Evolutionary conservation across 2,113 vertebrate species (phyloP), one percentile per base, ranked within the genome.

Genomic region (Phocoena sinus): DNA sequence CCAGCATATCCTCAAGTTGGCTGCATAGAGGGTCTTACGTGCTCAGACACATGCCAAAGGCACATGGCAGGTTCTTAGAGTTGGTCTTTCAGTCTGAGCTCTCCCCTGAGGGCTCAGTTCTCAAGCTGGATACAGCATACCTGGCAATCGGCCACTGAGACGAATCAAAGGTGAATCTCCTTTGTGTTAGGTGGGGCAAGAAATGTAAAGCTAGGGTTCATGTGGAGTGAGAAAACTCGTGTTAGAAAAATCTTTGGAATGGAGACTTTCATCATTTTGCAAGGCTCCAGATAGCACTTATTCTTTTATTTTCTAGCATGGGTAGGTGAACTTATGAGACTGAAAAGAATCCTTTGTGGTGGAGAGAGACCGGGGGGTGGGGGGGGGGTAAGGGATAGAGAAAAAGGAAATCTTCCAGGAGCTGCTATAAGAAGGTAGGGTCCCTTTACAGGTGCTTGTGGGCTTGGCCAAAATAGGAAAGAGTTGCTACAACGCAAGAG

Each of bases 251-350:
- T 9, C 38, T 88, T 97, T 63, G 3, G 23, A 63, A 76, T 63
- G 31, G 86, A 63, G 11, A 76, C 25, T 53, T 95, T 53, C 1
- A 31, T 94, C 13, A 76, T 38, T 92, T 96, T 96, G 13, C 21
- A 50, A 84, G 15, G 1, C 3, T 53, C 10, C 31, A 79, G 6
- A 58, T 33, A 80, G 63, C 50, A 31, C 62, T 85, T 21, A 38
- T 82, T 77, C 18, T 70, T 95, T 6, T 50, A 25, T 73, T 70
- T 81, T 9, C 50, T 50, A 1, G 44, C 50, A n/a, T 17, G 11
- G 14, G 5, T 10, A 96, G 53, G n/a, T 79, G 5, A 58, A 83
- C n/a, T 80, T 8, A 33, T 8, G 14, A 92, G 31, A 50, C 3
- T 53, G 31, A 91, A 83, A 26, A 38, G 7, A 8, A 31, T 91